Conservation (phyloP, 2,113 vertebrate genomes). For the Thamnaconus septentrionalis region DNA sequence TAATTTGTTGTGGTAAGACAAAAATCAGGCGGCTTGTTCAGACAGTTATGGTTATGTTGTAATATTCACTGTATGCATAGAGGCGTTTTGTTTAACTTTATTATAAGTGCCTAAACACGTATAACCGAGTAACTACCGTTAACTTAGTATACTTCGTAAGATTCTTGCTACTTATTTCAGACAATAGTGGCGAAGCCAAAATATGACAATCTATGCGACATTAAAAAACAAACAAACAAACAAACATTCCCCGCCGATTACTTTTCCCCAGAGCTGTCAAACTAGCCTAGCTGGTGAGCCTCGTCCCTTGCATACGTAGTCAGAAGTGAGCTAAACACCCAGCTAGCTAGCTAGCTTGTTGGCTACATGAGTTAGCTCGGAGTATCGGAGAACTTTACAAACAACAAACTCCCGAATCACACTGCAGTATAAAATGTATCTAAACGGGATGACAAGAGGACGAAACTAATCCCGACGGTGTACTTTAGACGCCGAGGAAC, state of each 20-base stretch:
- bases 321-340: conserved; percentile 35
- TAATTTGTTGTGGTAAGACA: too few relatives aligned
- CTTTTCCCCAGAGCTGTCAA: conserved; percentile 60
- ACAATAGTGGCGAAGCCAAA: background rate
- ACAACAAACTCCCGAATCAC: background rate
- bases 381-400: conserved; percentile 27
- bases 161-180: too few relatives aligned
- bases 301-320: conserved; percentile 36
- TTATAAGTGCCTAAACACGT: too few relatives aligned
- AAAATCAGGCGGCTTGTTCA: too few relatives aligned
- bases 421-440: accelerated
- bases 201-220: background rate
- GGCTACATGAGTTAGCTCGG: conserved; percentile 33
- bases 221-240: background rate
- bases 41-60: too few relatives aligned
- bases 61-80: too few relatives aligned
- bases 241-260: background rate
- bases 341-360: conserved; percentile 48
- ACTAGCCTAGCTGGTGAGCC: conserved; percentile 66
- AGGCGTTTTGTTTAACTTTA: too few relatives aligned
- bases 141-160: too few relatives aligned
- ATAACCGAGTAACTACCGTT: too few relatives aligned
- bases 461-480: background rate
- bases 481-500: too few relatives aligned
- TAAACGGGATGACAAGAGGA: background rate